phyloP scores from a whole-genome alignment of 2,888 invertebrate species.

The Acleris cristana region DNA sequence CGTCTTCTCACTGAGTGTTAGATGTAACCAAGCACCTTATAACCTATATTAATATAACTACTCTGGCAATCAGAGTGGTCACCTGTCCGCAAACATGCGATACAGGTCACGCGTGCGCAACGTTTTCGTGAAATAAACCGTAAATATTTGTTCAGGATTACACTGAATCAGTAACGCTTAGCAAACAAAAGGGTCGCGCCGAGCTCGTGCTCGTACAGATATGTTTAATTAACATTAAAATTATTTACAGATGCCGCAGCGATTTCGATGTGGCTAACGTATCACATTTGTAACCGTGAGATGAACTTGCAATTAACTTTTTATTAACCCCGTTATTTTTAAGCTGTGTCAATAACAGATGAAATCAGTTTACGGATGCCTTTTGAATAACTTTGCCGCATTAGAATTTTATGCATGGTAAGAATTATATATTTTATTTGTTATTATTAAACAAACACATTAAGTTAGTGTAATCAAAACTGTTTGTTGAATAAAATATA shows the following conservation, averaged over 20 bases:
- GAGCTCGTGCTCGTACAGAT: constrained; percentile 6
- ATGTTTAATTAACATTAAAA: constrained; percentile 24
- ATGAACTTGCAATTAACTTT: neutral
- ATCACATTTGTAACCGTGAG: neutral
- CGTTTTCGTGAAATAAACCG: constrained; percentile 45
- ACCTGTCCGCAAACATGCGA: neutral
- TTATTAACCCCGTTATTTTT: neutral
- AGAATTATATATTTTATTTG: too few species aligned
- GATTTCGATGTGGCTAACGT: constrained; percentile 16
- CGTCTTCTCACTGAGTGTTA: too few species aligned
- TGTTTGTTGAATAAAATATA: too few species aligned
- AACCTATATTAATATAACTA: too few species aligned
- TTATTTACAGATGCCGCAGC: constrained; percentile 21
- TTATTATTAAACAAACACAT: too few species aligned
- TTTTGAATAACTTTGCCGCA: too few species aligned
- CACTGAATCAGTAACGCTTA: constrained; percentile 50
- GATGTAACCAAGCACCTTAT: too few species aligned
- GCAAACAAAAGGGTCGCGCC: constrained; percentile 33
- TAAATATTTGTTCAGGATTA: constrained; percentile 64
- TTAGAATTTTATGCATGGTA: too few species aligned
- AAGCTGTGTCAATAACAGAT: neutral
- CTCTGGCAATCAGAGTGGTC: neutral
- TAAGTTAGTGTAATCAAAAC: too few species aligned
- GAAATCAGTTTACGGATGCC: too few species aligned
- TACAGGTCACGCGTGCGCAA: constrained; percentile 22